Conservation (phyloP, 2,113 vertebrate genomes). For the Pao palembangensis region DNA sequence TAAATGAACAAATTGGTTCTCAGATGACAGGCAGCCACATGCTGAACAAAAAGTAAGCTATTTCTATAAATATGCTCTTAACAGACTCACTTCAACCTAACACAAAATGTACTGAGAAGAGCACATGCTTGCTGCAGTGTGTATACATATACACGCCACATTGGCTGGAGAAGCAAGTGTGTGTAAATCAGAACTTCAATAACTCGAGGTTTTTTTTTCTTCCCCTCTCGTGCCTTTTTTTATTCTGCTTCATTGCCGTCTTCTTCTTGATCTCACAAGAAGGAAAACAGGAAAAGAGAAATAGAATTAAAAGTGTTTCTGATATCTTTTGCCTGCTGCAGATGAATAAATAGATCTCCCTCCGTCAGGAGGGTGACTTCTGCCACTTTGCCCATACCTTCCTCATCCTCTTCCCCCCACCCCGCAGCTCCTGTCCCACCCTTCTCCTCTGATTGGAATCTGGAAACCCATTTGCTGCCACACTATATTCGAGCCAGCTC, state of each 20-base stretch:
- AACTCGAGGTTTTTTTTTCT: constrained; percentile 36
- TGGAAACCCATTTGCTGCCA: constrained; percentile 70
- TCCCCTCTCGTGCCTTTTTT: background rate
- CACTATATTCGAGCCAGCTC: constrained; percentile 54
- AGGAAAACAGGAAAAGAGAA: constrained; percentile 60
- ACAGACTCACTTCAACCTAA: constrained; percentile 15
- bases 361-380: constrained; percentile 64
- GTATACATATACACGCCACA: constrained; percentile 3
- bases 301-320: constrained; percentile 74
- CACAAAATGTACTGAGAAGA: constrained; percentile 16
- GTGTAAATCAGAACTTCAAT: constrained; percentile 55
- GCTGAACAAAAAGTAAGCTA: constrained; percentile 13
- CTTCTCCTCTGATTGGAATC: constrained; percentile 72
- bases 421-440: constrained; percentile 14
- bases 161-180: constrained; percentile 48
- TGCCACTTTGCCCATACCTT: constrained; percentile 21
- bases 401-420: constrained; percentile 35
- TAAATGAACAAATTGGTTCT: constrained; percentile 67
- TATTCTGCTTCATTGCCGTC: constrained; percentile 29
- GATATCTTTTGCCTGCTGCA: constrained; percentile 62
- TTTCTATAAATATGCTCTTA: constrained; percentile 55
- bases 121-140: constrained; percentile 20
- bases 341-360: constrained; percentile 76
- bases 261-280: constrained; percentile 60
- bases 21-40: constrained; percentile 46